These are phyloP conservation scores for Pangasius mekongensis DNA, from an alignment of 2,797 vertebrate genomes.

Conservation along the genomic window DNA sequence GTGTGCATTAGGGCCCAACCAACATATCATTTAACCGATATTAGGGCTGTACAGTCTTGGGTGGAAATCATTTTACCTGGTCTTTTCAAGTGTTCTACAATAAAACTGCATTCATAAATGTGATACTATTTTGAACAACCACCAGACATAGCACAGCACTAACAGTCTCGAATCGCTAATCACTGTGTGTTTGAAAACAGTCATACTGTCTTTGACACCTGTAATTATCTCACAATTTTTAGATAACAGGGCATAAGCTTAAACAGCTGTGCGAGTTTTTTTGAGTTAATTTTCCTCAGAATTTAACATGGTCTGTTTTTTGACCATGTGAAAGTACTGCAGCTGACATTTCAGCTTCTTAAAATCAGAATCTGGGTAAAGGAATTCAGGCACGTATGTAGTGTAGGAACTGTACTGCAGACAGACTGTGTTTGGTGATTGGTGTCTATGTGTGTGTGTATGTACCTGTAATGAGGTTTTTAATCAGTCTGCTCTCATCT, in stretches of 20 bases:
- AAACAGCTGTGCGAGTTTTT: background rate
- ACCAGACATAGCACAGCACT: background rate
- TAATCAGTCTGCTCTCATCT: conserved; percentile 79
- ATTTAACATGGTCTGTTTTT: background rate
- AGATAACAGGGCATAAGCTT: background rate
- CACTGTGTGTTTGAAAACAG: background rate
- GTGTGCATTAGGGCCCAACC: background rate
- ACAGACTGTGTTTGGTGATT: background rate
- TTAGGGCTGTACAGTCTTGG: background rate
- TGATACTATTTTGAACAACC: background rate
- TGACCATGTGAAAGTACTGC: background rate
- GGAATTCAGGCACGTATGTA: background rate
- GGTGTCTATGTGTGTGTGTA: background rate
- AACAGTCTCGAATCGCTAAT: background rate
- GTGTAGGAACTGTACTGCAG: background rate
- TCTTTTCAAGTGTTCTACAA: background rate
- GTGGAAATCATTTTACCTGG: background rate
- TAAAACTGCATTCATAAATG: background rate
- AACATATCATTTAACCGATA: background rate
- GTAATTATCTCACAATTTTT: background rate
- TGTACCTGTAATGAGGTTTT: conserved; percentile 80
- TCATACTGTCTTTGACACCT: background rate
- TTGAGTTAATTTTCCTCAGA: background rate
- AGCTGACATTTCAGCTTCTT: background rate
- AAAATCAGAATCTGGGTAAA: background rate